Conservation (phyloP, 1,140 invertebrate species). For the Orchesella cincta region DNA sequence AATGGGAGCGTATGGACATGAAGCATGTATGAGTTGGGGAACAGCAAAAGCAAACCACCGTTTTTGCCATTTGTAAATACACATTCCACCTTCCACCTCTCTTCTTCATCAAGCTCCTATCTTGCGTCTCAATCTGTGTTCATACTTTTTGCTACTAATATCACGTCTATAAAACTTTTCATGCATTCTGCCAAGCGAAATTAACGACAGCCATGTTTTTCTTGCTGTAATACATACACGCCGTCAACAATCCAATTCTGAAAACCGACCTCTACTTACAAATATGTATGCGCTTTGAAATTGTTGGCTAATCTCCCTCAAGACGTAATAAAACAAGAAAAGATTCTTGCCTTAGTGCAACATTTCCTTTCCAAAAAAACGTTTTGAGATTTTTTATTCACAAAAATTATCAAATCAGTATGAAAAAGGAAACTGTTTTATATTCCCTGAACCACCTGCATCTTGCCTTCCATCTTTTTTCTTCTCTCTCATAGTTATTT, state of each 20-base stretch:
- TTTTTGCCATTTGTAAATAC: neutral
- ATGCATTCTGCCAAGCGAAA: neutral
- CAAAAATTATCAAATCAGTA: no score
- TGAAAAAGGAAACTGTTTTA: no score
- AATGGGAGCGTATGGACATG: neutral
- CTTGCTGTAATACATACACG: no score
- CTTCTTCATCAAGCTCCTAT: slow-evolving; percentile 1
- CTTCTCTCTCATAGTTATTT: neutral
- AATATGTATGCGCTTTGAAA: no score
- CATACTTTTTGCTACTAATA: slow-evolving; percentile 14
- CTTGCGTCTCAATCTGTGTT: slow-evolving; percentile 12
- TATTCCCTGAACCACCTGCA: neutral
- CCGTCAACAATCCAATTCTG: no score
- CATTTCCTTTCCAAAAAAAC: no score
- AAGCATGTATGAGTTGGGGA: neutral
- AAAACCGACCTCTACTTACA: no score
- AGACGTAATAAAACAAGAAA: neutral
- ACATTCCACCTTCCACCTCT: neutral
- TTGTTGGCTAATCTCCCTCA: neutral
- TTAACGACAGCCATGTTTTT: slow-evolving; percentile 19
- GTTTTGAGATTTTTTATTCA: no score
- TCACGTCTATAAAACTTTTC: neutral
- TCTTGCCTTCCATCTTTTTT: neutral
- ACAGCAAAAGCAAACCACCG: neutral
- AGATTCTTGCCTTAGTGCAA: neutral